Evolutionary conservation across 2,888 invertebrate species (phyloP).

Genomic region (Ochlodes sylvanus): DNA sequence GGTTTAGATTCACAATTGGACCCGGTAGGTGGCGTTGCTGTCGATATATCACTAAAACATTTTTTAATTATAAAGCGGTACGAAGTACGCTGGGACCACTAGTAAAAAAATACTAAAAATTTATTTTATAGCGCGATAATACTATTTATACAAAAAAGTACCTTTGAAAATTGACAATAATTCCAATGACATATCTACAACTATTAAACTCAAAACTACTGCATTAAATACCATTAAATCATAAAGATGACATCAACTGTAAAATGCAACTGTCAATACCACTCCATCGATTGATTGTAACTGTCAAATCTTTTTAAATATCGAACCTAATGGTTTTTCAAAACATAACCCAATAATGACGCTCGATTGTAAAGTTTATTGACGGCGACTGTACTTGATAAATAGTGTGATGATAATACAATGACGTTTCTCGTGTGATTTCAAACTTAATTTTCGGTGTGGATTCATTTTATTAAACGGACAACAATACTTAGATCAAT

Average conservation of each 20-base stretch:
- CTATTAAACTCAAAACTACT: constrained; percentile 50
- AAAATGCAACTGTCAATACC: constrained; percentile 72
- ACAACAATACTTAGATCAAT: too few species aligned
- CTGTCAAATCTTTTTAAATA: constrained; percentile 62
- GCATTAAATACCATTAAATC: constrained; percentile 61
- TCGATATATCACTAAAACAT: too few species aligned
- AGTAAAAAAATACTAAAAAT: too few species aligned
- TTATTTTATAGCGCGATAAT: too few species aligned
- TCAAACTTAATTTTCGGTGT: constrained; percentile 11
- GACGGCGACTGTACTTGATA: constrained; percentile 58
- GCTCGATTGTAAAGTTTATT: constrained; percentile 58
- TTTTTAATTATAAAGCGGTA: too few species aligned
- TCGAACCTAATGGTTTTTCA: constrained; percentile 77
- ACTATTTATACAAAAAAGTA: background rate
- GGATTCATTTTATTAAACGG: background rate
- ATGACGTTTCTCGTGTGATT: constrained; percentile 58
- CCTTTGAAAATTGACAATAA: constrained; percentile 32
- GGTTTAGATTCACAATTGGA: too few species aligned
- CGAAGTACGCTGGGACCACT: too few species aligned
- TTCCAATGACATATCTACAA: constrained; percentile 42
- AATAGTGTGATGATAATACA: constrained; percentile 70
- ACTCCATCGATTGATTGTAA: constrained; percentile 62
- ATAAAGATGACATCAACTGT: constrained; percentile 74
- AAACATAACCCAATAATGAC: constrained; percentile 78
- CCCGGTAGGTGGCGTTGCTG: too few species aligned